Evolutionary conservation across 1,140 invertebrate species (phyloP).

Genomic region (Asobara japonica): DNA sequence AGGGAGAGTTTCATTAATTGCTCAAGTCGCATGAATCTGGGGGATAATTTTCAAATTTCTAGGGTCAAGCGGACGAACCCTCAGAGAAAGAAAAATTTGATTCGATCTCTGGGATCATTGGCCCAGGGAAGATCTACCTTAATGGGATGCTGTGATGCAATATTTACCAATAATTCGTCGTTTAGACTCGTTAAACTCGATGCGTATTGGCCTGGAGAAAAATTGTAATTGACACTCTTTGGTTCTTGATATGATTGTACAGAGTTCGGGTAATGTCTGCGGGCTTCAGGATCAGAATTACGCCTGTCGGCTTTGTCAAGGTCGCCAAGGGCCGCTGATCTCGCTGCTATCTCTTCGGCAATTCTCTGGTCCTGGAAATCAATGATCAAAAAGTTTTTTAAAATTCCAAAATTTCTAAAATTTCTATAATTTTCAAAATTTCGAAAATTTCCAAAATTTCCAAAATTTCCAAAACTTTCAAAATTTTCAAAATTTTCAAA

Average conservation of each 20-base stretch:
- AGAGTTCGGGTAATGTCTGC: slow-evolving; percentile 37
- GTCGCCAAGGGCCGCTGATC: slow-evolving; percentile 69
- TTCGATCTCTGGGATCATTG: too few species aligned
- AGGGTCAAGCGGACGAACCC: too few species aligned
- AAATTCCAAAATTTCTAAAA: too few species aligned
- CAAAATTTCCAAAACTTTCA: too few species aligned
- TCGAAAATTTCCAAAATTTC: too few species aligned
- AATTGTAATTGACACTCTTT: slow-evolving; percentile 44
- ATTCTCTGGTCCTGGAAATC: slow-evolving; percentile 68
- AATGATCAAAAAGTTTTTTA: background rate
- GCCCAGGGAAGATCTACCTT: too few species aligned
- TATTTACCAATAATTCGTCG: slow-evolving; percentile 49
- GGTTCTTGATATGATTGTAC: slow-evolving; percentile 41
- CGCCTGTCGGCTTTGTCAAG: slow-evolving; percentile 62
- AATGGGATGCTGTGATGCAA: background rate
- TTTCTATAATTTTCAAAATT: too few species aligned
- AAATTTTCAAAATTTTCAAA: too few species aligned
- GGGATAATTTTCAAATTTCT: too few species aligned
- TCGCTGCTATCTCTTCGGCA: slow-evolving; percentile 71
- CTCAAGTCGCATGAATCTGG: too few species aligned
- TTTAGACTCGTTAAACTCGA: slow-evolving; percentile 44
- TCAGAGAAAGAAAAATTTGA: too few species aligned
- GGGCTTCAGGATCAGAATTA: slow-evolving; percentile 23
- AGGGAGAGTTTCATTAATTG: too few species aligned
- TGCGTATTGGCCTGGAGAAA: slow-evolving; percentile 41